Evolutionary conservation across 2,113 vertebrate genomes (phyloP).

Genomic region (Apistogramma diplotaenia): DNA sequence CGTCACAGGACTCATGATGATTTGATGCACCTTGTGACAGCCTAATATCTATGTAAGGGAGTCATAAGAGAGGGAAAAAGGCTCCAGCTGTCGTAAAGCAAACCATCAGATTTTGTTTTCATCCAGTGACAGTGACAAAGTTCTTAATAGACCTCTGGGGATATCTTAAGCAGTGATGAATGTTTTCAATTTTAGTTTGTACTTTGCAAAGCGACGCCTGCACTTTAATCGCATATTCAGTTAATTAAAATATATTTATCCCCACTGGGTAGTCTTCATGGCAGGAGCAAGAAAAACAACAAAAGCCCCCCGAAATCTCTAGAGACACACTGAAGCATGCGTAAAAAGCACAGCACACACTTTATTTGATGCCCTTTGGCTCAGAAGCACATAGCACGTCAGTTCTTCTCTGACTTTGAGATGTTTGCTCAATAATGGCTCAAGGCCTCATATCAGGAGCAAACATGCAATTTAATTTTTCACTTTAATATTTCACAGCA

Average conservation of each 20-base stretch:
- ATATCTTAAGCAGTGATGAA: slow-evolving; percentile 29
- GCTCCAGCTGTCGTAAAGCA: background rate
- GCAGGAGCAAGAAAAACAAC: background rate
- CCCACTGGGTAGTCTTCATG: slow-evolving; percentile 2
- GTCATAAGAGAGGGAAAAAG: background rate
- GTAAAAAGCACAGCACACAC: background rate
- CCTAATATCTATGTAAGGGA: background rate
- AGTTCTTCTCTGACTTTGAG: slow-evolving; percentile 18
- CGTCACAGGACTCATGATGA: background rate
- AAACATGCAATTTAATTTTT: background rate
- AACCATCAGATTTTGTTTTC: slow-evolving; percentile 9
- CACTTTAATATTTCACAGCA: background rate
- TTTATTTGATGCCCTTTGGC: slow-evolving; percentile 31
- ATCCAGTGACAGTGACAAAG: slow-evolving; percentile 22
- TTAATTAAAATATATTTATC: slow-evolving; percentile 58
- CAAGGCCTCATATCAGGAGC: background rate
- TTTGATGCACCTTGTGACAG: slow-evolving; percentile 4
- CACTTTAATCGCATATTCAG: slow-evolving; percentile 15
- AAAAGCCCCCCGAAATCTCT: background rate
- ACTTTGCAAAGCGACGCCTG: slow-evolving; percentile 1
- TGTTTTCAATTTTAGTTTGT: slow-evolving; percentile 42
- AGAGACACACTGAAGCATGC: slow-evolving; percentile 14
- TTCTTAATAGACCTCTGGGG: slow-evolving; percentile 15
- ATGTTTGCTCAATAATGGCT: slow-evolving; percentile 8
- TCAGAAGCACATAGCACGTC: slow-evolving; percentile 11